Base-by-base conservation (phyloP, 2,888 invertebrate species). In the Agrenia bidenticulata region DNA sequence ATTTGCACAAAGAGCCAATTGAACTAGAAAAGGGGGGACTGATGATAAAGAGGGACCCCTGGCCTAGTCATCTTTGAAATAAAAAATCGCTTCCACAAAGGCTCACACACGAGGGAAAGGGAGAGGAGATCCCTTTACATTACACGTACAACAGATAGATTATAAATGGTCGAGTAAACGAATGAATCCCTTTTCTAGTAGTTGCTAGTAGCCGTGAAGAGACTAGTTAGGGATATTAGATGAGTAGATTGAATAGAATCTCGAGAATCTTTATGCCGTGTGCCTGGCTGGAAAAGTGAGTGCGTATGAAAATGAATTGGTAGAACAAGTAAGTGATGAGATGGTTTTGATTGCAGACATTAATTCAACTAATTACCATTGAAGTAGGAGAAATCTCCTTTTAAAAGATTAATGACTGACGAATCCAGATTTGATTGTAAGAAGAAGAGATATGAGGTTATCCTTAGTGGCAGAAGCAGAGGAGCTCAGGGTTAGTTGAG, bases 1-100 rank as follows among this genome's bases (percentile, higher is more conserved):
- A 67, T 67, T 64, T 67, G 64, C 67, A 67, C 67, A 68, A 64
- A 61, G 69, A 63, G 60, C 60, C 65, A 65, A 63, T 64, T 65
- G 63, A 65, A 61, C 19, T 61, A 61, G 63, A 55, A 65, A 64
- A 39, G 39, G 55, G n/a, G 62, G 68, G 57, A 56, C 21, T 59
- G 56, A 42, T 56, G 24, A 26, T 53, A 57, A 23, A 58, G 58
- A 15, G 41, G 58, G 45, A 45, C 45, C 45, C 45, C 45, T 45
- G 45, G 45, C 45, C 45, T 45, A 45, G 45, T 45, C 45, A 45
- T 45, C 32, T 32, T 45, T 19, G n/a, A 19, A 45, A 45, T 19
- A 45, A 45, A 45, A 45, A 45, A 9, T n/a, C 45, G 9, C 45
- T 45, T 11, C 9, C 15, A 45, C 45, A 45, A 45, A 17, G 45